A percentile compares a stretch with the other conserved stretches of the same genome.
These are phyloP conservation scores for Leptodactylus fallax DNA, from an alignment of 2,797 vertebrate genomes.

Conservation along the genomic window DNA sequence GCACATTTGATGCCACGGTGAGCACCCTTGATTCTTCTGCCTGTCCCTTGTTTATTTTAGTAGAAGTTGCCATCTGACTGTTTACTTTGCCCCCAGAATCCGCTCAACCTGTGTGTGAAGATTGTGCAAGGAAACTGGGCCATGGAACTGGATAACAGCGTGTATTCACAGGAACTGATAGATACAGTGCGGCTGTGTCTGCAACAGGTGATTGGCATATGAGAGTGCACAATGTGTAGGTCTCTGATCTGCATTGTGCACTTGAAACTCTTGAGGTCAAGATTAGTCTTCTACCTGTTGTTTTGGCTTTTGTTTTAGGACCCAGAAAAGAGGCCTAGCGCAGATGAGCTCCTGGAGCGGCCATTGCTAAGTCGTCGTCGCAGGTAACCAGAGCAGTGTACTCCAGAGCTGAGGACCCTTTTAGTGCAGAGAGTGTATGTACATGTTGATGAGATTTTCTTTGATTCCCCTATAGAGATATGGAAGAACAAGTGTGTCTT, in stretches of 20 bases:
- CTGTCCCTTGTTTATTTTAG: too few relatives aligned
- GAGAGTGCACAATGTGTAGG: conserved; percentile 64
- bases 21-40: conserved; percentile 2
- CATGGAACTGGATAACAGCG: conserved; percentile 90
- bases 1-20: conserved; percentile 98
- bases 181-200: conserved; percentile 92
- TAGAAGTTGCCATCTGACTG: not conserved
- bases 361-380: conserved; percentile 83
- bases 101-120: conserved; percentile 97
- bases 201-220: conserved; percentile 89
- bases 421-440: not conserved
- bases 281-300: not conserved
- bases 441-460: not conserved
- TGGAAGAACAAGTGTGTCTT: conserved; percentile 89
- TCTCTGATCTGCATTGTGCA: not conserved
- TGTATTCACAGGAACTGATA: conserved; percentile 87
- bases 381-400: conserved; percentile 75
- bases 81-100: conserved; percentile 79
- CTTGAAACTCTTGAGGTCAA: too few relatives aligned
- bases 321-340: conserved; percentile 92
- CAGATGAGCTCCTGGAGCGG: conserved; percentile 87
- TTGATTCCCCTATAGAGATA: conserved; percentile 80
- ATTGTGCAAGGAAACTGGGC: conserved; percentile 98
- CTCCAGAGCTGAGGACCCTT: not conserved
- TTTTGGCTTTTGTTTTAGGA: conserved; percentile 79